Evolutionary conservation across 2,113 vertebrate species (phyloP).

Genomic region (Ptilonorhynchus violaceus): DNA sequence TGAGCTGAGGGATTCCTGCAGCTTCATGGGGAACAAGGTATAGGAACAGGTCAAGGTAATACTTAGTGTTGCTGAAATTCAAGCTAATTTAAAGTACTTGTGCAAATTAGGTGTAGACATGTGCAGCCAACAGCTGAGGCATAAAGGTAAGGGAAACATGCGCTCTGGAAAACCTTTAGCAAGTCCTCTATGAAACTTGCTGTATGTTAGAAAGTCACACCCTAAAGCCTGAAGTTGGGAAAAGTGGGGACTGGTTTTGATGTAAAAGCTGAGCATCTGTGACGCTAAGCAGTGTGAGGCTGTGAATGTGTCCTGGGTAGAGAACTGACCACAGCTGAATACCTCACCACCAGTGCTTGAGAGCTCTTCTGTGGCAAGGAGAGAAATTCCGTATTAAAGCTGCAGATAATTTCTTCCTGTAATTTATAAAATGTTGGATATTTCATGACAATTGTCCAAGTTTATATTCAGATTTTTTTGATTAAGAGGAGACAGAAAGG

Average conservation of each 20-base stretch:
- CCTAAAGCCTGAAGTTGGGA: neutral
- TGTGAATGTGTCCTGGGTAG: neutral
- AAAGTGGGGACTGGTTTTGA: neutral
- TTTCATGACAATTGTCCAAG: neutral
- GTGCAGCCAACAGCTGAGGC: neutral
- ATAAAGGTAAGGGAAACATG: neutral
- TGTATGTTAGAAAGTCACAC: neutral
- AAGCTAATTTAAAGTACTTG: neutral
- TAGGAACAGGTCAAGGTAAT: neutral
- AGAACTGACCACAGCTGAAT: neutral
- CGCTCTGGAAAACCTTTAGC: neutral
- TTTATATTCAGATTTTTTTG: neutral
- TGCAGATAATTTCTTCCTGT: neutral
- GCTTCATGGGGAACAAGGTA: neutral
- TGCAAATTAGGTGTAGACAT: neutral
- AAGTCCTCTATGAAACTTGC: neutral
- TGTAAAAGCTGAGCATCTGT: neutral
- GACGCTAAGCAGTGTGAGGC: neutral
- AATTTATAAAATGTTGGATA: neutral
- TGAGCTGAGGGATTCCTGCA: neutral
- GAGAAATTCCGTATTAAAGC: neutral
- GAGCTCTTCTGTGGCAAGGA: neutral
- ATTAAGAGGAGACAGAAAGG: neutral
- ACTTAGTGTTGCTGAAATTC: neutral
- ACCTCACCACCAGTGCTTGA: neutral